Evolutionary conservation across 2,113 vertebrate genomes (phyloP).

Genomic region (Podocnemis expansa): DNA sequence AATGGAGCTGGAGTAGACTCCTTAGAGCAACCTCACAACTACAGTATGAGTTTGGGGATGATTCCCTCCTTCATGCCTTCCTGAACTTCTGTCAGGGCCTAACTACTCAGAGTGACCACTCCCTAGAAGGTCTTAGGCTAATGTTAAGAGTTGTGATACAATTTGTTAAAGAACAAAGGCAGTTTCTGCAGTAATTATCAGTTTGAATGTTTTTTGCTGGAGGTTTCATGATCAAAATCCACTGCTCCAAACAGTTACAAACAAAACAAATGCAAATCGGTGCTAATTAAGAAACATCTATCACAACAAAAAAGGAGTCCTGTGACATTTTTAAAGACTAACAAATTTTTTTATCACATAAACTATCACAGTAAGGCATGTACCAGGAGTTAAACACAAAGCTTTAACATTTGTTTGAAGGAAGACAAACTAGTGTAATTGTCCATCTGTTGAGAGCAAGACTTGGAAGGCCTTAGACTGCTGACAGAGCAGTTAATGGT

Average conservation of each 20-base stretch:
- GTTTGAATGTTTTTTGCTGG: background rate
- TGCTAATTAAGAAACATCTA: background rate
- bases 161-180: background rate
- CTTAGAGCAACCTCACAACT: background rate
- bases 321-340: no score
- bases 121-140: background rate
- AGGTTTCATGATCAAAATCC: slow-evolving; percentile 15
- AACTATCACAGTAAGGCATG: background rate
- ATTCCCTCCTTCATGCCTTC: fast-evolving
- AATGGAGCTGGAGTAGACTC: background rate
- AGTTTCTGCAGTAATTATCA: background rate
- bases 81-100: background rate
- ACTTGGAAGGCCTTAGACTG: slow-evolving; percentile 66
- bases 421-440: slow-evolving; percentile 62
- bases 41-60: background rate
- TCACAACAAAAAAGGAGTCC: no score
- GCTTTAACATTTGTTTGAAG: slow-evolving; percentile 47
- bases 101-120: background rate
- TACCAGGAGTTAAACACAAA: slow-evolving; percentile 1
- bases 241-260: background rate
- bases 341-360: no score
- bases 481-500: slow-evolving; percentile 72
- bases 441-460: slow-evolving; percentile 67
- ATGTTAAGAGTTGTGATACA: background rate
- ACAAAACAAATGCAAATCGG: background rate